A percentile compares a stretch with the other conserved stretches of the same genome.
Conservation (phyloP, 2,888 invertebrate genomes). For the Nemapogon koenigi region DNA sequence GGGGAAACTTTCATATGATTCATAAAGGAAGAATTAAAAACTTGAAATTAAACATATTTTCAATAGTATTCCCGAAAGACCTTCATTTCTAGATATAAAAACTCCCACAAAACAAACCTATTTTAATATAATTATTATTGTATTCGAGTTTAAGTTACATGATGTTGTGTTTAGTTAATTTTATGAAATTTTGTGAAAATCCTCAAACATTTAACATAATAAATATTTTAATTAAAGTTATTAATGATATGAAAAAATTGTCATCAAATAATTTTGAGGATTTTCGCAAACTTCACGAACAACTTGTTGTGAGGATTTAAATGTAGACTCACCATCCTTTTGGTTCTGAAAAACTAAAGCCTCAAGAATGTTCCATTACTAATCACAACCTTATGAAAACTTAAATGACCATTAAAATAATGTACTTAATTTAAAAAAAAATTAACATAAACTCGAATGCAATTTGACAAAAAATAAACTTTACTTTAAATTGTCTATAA, state of each 20-base stretch:
- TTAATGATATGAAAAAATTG: too few species aligned
- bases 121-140: neutral
- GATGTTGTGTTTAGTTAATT: slow-evolving; percentile 3
- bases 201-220: slow-evolving; percentile 23
- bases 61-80: too few species aligned
- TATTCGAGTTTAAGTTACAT: slow-evolving; percentile 3
- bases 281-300: slow-evolving; percentile 41
- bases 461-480: slow-evolving; percentile 16
- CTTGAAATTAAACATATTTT: too few species aligned
- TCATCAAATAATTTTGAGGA: too few species aligned
- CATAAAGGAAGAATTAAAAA: too few species aligned
- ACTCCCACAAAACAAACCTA: too few species aligned
- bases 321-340: slow-evolving; percentile 52
- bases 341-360: slow-evolving; percentile 35
- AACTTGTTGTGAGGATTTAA: slow-evolving; percentile 41
- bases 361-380: slow-evolving; percentile 3
- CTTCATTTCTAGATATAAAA: too few species aligned
- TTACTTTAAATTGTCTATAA: slow-evolving; percentile 1
- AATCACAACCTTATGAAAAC: slow-evolving; percentile 1
- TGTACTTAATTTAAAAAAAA: neutral
- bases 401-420: neutral
- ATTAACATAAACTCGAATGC: neutral
- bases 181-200: slow-evolving; percentile 34
- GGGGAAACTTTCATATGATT: too few species aligned
- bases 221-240: too few species aligned